Conservation (phyloP, 1,140 invertebrate species). For the Sipha flava region DNA sequence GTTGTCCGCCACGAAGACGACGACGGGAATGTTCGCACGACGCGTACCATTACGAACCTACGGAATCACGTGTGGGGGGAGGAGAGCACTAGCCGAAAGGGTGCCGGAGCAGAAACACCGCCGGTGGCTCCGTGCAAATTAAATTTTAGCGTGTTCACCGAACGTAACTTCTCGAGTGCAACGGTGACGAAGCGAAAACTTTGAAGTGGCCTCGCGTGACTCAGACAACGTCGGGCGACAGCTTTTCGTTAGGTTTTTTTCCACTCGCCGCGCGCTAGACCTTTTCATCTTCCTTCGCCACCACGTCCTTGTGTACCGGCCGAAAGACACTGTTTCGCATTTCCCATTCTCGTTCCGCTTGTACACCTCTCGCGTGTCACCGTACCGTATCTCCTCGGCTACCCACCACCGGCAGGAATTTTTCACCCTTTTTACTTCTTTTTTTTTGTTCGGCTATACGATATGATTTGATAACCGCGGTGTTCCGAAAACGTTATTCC, state of each 20-base stretch:
- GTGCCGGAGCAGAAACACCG: too few species aligned
- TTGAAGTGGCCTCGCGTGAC: constrained; percentile 10
- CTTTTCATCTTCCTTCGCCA: neutral
- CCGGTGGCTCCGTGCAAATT: neutral
- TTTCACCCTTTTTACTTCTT: neutral
- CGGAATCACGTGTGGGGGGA: too few species aligned
- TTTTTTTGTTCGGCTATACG: too few species aligned
- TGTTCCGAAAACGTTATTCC: too few species aligned
- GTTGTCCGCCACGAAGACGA: too few species aligned
- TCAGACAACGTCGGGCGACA: neutral
- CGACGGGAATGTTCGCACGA: too few species aligned
- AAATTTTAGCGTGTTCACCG: constrained; percentile 12
- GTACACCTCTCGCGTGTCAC: neutral
- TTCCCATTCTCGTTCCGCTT: neutral
- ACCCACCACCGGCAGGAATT: too few species aligned
- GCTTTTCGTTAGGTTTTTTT: neutral
- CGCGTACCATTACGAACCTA: too few species aligned
- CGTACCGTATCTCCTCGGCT: too few species aligned
- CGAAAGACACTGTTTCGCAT: neutral
- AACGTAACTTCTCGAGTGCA: neutral
- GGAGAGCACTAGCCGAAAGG: too few species aligned
- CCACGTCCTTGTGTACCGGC: neutral
- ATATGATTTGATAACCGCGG: too few species aligned
- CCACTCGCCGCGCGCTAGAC: too few species aligned
- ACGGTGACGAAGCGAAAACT: neutral